Base-by-base conservation (phyloP, 2,113 vertebrate species). In the Serilophus lunatus region DNA sequence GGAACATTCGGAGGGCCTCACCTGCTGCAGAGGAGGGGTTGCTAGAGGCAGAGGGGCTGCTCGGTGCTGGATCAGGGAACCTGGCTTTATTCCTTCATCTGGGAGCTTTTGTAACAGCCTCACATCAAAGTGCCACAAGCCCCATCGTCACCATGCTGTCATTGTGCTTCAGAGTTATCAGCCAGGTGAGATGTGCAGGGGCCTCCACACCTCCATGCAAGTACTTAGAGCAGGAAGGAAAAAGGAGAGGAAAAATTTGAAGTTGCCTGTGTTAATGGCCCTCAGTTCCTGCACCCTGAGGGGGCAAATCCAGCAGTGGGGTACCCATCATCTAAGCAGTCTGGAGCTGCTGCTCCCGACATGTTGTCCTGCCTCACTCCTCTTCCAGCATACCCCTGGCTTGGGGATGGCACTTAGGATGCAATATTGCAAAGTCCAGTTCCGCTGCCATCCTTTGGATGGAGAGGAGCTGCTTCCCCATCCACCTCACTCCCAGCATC, bases 401-500 rank as follows among this genome's bases (percentile, higher is more conserved):
- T 72, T 0, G 0, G 10, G 40, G 6, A 50, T 10, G 4, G 44
- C 1, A 1, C n/a, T 36, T 31, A 29, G 35, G 18, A 42, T 68
- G 60, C 0, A 0, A 56, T 19, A 82, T 93, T 84, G 45, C 76
- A 74, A 81, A 64, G 47, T 42, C 38, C 60, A 61, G n/a, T 61
- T 92, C 42, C 65, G 59, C 50, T 72, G 40, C 35, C 6, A 3
- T 76, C 13, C 45, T 35, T 24, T 36, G 40, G 16, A 35, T 38
- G 29, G n/a, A 51, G 35, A 93, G 59, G 19, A 74, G 23, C 33
- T 0, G 1, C 54, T 66, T 86, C 44, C 18, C 22, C 19, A 53
- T 45, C 40, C 54, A 57, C 50, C 64, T 53, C 45, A 40, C 44
- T 86, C 68, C 54, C 80, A 82, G 71, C 3, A 2, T 68, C 69